These are phyloP conservation scores for Abscondita cerata DNA, from an alignment of 2,888 invertebrate species.

Conservation along the genomic window DNA sequence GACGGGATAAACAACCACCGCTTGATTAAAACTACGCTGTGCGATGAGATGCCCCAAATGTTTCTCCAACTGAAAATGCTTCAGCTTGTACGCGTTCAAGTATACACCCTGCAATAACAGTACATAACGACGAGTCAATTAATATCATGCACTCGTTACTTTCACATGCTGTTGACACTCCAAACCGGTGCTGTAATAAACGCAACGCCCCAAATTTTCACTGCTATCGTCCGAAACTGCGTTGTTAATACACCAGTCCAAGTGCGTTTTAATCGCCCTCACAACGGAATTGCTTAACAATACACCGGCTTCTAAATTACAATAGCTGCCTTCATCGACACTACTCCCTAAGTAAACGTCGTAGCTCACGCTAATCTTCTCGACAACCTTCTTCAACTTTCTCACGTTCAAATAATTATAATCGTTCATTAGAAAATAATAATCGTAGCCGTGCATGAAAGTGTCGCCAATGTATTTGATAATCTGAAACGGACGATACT, in stretches of 20 bases:
- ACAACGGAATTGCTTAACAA: conserved; percentile 88
- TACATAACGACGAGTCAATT: neutral
- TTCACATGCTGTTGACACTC: conserved; percentile 67
- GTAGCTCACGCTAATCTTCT: conserved; percentile 81
- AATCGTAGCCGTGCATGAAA: conserved; percentile 89
- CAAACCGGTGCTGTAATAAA: conserved; percentile 72
- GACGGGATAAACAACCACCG: conserved; percentile 72
- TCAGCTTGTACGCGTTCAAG: conserved; percentile 56
- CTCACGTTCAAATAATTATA: conserved; percentile 84
- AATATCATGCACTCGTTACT: conserved; percentile 51
- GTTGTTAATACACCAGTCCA: conserved; percentile 91
- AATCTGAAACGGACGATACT: conserved; percentile 84
- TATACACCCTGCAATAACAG: conserved; percentile 50
- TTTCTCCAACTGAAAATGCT: conserved; percentile 57
- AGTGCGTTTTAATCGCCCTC: conserved; percentile 74
- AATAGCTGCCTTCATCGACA: conserved; percentile 68
- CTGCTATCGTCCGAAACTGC: conserved; percentile 83
- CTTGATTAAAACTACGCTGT: conserved; percentile 61
- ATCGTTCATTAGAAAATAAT: conserved; percentile 89
- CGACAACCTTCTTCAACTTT: conserved; percentile 73
- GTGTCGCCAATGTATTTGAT: conserved; percentile 90
- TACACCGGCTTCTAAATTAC: conserved; percentile 81
- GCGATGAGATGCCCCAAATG: conserved; percentile 56
- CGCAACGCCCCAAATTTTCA: conserved; percentile 88
- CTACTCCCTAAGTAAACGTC: conserved; percentile 84